Conservation (phyloP, 2,113 vertebrate genomes). For the Scolopax mira region DNA sequence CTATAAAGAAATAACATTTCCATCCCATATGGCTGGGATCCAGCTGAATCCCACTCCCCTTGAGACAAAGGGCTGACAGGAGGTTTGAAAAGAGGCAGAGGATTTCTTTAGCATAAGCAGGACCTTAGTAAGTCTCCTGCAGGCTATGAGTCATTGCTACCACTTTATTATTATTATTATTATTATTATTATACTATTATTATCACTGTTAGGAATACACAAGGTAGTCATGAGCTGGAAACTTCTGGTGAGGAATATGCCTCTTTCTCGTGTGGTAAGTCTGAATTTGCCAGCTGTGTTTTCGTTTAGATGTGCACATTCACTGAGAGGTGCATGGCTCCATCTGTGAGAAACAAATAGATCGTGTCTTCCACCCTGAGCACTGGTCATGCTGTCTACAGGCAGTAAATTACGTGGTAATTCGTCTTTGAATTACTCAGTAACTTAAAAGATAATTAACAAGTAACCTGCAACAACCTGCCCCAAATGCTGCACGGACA, state of each 20-base stretch:
- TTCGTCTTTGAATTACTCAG: conserved; percentile 32
- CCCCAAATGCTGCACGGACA: background rate
- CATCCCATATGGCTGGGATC: background rate
- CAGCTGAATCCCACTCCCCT: background rate
- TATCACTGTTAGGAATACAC: background rate
- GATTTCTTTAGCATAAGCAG: background rate
- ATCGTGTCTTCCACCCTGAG: background rate
- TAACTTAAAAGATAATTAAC: conserved; percentile 53
- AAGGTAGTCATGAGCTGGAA: background rate
- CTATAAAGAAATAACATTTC: background rate
- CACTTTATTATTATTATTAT: background rate
- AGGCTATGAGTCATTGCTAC: background rate
- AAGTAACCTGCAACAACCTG: conserved; percentile 35
- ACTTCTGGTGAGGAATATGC: background rate
- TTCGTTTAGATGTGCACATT: background rate
- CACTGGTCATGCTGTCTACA: background rate
- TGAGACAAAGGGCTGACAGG: background rate
- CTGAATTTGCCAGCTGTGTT: background rate
- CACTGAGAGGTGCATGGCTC: background rate
- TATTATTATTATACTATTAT: background rate
- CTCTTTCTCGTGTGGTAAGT: background rate
- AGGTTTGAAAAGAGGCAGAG: background rate
- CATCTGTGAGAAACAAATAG: background rate
- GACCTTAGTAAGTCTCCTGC: background rate
- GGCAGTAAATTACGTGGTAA: conserved; percentile 36